phyloP scores from a whole-genome alignment of 2,113 vertebrate genomes.

The Mellivora capensis region DNA sequence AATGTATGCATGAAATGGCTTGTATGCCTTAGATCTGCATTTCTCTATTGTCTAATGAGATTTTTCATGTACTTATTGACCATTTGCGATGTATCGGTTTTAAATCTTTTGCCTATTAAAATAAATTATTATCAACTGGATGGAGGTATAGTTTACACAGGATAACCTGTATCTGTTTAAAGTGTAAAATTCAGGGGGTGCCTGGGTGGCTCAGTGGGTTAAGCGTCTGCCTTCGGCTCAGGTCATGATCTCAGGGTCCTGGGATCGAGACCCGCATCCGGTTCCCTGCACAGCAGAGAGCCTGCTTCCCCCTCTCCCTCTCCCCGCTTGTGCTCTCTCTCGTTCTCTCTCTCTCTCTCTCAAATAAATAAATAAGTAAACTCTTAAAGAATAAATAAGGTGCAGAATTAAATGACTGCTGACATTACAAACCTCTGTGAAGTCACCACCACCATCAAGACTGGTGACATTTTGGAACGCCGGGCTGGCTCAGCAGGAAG shows the following conservation, averaged over 20 bases:
- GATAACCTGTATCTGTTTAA: too few relatives aligned
- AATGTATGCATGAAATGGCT: not conserved
- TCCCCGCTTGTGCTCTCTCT: too few relatives aligned
- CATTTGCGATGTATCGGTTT: not conserved
- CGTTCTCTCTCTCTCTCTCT: too few relatives aligned
- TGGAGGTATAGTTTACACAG: not conserved
- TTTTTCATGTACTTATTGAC: not conserved
- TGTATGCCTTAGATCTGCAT: not conserved
- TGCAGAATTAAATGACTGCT: not conserved
- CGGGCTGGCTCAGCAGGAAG: not conserved
- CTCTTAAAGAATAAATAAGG: not conserved
- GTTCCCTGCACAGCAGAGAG: too few relatives aligned
- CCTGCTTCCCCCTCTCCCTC: too few relatives aligned
- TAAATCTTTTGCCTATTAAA: not conserved
- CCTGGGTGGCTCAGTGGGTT: too few relatives aligned
- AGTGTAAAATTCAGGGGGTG: not conserved
- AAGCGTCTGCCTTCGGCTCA: too few relatives aligned
- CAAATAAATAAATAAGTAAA: too few relatives aligned
- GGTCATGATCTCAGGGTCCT: too few relatives aligned
- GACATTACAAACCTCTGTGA: accelerated
- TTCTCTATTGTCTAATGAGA: not conserved
- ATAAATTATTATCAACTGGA: not conserved
- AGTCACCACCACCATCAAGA: too few relatives aligned
- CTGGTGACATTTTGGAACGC: not conserved
- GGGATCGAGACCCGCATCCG: too few relatives aligned